A percentile compares a stretch with the other conserved stretches of the same genome.
Evolutionary conservation across 2,888 invertebrate genomes (phyloP).

Genomic region (Athetis lepigone): DNA sequence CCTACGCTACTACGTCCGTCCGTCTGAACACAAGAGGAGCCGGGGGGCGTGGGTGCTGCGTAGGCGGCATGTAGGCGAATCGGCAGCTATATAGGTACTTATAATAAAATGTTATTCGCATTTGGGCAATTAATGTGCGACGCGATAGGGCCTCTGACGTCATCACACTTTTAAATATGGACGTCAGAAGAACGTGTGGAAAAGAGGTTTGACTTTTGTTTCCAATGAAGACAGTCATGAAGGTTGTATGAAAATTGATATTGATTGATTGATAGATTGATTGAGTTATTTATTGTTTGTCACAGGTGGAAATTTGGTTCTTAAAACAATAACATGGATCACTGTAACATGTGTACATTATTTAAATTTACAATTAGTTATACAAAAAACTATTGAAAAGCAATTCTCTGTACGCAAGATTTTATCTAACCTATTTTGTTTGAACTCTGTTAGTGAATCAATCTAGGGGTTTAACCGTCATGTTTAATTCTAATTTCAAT

Average conservation of each 20-base stretch:
- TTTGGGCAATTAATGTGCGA: slow-evolving; percentile 81
- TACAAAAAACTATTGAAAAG: slow-evolving; percentile 5
- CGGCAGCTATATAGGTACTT: slow-evolving; percentile 72
- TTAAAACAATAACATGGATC: no score
- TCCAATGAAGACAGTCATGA: not conserved
- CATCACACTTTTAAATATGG: slow-evolving; percentile 56
- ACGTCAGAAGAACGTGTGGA: slow-evolving; percentile 17
- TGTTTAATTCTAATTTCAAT: no score
- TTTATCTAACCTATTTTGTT: no score
- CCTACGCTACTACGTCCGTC: slow-evolving; percentile 79
- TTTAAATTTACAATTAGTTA: no score
- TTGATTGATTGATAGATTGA: no score
- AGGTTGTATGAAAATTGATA: slow-evolving; percentile 5
- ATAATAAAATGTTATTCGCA: slow-evolving; percentile 74
- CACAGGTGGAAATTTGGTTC: no score
- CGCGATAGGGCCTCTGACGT: slow-evolving; percentile 69
- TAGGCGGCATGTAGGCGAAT: slow-evolving; percentile 75
- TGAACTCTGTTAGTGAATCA: no score
- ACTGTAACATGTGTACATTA: no score
- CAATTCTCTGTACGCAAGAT: no score
- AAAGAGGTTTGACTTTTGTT: slow-evolving; percentile 10
- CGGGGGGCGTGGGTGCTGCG: slow-evolving; percentile 67
- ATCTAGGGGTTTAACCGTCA: no score
- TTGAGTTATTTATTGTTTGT: no score
- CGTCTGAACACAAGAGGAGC: slow-evolving; percentile 69